These are phyloP conservation scores for Leucopsar rothschildi DNA, from an alignment of 2,113 vertebrate genomes.

Conservation along the genomic window DNA sequence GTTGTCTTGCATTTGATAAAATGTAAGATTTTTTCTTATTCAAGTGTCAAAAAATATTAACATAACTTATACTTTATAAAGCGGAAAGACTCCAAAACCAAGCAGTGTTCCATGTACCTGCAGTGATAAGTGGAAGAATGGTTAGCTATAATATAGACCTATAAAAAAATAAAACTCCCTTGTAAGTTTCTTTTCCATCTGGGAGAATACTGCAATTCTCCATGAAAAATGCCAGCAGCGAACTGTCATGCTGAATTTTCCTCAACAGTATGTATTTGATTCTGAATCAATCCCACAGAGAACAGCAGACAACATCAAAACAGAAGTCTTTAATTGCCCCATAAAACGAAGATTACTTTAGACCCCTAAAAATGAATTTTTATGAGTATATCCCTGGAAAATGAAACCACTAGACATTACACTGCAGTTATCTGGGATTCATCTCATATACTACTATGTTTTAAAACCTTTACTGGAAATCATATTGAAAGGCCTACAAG, in stretches of 20 bases:
- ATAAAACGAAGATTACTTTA: conserved; percentile 3
- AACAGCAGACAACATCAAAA: not conserved
- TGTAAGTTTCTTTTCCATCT: conserved; percentile 17
- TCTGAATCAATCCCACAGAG: not conserved
- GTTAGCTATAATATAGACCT: not conserved
- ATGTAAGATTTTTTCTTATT: conserved; percentile 36
- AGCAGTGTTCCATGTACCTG: conserved; percentile 65
- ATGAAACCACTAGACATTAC: not conserved
- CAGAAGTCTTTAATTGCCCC: not conserved
- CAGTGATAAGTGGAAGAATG: conserved; percentile 31
- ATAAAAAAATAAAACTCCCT: not conserved
- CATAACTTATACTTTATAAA: conserved; percentile 40
- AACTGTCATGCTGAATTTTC: not conserved
- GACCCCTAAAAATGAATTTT: not conserved
- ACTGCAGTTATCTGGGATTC: not conserved
- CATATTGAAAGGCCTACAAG: not conserved
- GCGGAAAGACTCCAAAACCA: conserved; percentile 30
- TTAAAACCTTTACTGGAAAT: not conserved
- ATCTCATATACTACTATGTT: not conserved
- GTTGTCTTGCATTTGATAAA: not conserved
- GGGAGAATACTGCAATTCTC: not conserved
- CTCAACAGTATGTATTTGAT: not conserved
- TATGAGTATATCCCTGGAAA: not conserved
- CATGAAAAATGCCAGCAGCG: not conserved
- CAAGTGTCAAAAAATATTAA: conserved; percentile 60